phyloP scores from a whole-genome alignment of 2,888 invertebrate genomes.

The Erebia ligea region DNA sequence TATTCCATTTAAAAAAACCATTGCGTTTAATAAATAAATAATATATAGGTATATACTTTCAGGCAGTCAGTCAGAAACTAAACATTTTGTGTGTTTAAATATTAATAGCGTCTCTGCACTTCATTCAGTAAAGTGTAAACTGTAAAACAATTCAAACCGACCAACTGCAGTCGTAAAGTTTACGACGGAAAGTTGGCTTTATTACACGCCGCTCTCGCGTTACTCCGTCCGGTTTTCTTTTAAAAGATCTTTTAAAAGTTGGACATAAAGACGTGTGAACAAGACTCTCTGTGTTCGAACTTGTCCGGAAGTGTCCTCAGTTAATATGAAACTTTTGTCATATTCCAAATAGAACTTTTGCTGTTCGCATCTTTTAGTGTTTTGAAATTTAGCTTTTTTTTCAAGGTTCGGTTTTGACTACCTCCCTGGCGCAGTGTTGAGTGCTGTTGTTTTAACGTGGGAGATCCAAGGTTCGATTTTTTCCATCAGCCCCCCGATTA shows the following conservation, averaged over 20 bases:
- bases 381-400: conserved; percentile 5
- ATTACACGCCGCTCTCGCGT: conserved; percentile 28
- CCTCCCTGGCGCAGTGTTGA: no score
- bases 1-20: no score
- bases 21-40: no score
- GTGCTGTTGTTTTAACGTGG: no score
- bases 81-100: not conserved
- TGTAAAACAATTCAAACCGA: conserved; percentile 25
- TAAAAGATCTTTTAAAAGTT: conserved; percentile 25
- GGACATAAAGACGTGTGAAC: conserved; percentile 19
- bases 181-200: conserved; percentile 35
- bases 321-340: conserved; percentile 23
- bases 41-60: no score
- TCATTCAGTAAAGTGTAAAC: not conserved
- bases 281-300: conserved; percentile 14
- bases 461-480: no score
- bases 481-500: no score
- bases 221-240: conserved; percentile 29
- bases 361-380: conserved; percentile 10
- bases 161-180: conserved; percentile 33
- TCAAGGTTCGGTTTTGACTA: not conserved
- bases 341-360: conserved; percentile 8
- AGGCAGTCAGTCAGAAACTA: not conserved
- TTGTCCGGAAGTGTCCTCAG: conserved; percentile 9
- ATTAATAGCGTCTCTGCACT: not conserved